These are phyloP conservation scores for Congeria kusceri DNA, from an alignment of 2,888 invertebrate species.

Conservation along the genomic window DNA sequence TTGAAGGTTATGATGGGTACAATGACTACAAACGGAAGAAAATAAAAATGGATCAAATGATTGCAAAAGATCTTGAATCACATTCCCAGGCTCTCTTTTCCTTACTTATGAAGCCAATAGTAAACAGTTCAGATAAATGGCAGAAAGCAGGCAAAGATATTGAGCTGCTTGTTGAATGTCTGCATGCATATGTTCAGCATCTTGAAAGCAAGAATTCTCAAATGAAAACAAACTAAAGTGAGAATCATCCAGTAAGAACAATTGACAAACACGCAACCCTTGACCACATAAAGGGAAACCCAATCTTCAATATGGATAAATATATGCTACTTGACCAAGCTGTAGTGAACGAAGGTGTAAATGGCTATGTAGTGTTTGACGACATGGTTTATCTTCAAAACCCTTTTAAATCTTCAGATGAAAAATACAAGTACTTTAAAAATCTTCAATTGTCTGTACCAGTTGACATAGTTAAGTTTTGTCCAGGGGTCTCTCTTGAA, in stretches of 20 bases:
- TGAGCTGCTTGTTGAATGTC: no score
- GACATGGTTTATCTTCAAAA: conserved; percentile 37
- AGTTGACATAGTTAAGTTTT: conserved; percentile 12
- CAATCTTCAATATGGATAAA: conserved; percentile 1
- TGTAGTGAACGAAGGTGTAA: background rate
- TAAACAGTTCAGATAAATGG: no score
- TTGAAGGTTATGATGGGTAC: no score
- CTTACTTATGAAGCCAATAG: no score
- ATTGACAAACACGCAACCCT: background rate
- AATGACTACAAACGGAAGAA: no score
- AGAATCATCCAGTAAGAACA: background rate
- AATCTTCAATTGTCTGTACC: conserved; percentile 25
- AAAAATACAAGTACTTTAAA: conserved; percentile 36
- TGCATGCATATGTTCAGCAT: background rate
- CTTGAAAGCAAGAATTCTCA: background rate
- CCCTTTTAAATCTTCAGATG: conserved; percentile 34
- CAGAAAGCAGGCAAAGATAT: no score
- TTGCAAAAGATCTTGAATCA: no score
- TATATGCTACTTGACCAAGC: conserved; percentile 12
- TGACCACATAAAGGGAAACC: background rate
- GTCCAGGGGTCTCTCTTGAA: conserved; percentile 14
- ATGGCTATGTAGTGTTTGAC: conserved; percentile 41
- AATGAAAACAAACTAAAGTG: background rate
- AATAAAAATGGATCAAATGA: no score
- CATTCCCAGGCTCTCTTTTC: no score